Percentiles rank a stretch among this genome's conserved stretches.
Evolutionary conservation across 2,113 vertebrate species (phyloP).

Genomic region (Murina feae): DNA sequence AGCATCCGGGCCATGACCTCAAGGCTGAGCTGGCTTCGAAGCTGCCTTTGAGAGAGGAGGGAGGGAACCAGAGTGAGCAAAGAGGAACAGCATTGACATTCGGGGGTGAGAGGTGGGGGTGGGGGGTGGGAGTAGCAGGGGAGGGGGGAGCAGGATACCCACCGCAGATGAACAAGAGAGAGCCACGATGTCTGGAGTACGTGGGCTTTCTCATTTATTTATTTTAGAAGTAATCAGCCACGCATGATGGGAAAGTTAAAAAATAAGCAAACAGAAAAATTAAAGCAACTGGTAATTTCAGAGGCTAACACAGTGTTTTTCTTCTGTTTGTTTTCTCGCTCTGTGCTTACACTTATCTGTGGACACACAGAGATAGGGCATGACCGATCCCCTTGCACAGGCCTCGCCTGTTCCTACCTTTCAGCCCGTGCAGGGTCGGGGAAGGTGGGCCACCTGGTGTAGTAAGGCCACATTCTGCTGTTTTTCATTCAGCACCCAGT

Average conservation of each 20-base stretch:
- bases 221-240: not conserved
- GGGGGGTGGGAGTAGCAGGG: not conserved
- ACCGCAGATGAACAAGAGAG: not conserved
- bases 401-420: not conserved
- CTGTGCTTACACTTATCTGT: not conserved
- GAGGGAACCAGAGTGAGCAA: not conserved
- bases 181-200: not conserved
- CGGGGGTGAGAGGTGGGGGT: rapidly evolving
- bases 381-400: not conserved
- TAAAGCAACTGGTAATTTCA: not conserved
- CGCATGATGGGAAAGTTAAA: not conserved
- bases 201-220: not conserved
- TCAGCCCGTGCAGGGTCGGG: not conserved
- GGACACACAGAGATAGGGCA: not conserved
- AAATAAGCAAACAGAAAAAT: not conserved
- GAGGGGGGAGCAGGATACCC: not conserved
- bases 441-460: not conserved
- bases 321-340: not conserved
- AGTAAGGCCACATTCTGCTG: too few species aligned
- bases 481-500: not conserved
- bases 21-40: constrained; percentile 63
- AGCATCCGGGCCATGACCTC: constrained; percentile 55
- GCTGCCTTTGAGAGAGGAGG: constrained; percentile 38
- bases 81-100: too few species aligned
- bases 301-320: not conserved